Percentiles rank a stretch among this genome's conserved stretches.
phyloP scores from a whole-genome alignment of 2,888 invertebrate species.

The Exephanes ischioxanthus region DNA sequence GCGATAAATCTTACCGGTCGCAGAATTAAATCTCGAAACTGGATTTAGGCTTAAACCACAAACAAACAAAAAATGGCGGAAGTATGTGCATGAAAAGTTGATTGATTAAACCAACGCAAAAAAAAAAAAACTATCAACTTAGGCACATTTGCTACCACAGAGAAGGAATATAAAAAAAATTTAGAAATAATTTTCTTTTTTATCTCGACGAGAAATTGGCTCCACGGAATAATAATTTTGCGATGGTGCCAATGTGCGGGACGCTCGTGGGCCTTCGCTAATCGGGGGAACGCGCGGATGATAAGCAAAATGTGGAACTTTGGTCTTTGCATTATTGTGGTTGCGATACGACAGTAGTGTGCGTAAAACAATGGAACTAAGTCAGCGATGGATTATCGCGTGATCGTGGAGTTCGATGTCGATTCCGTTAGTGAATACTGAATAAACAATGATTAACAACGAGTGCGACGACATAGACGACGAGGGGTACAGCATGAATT shows the following conservation, averaged over 20 bases:
- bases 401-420: not conserved
- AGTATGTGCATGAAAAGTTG: not conserved
- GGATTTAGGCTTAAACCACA: too few relatives aligned
- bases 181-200: not conserved
- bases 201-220: not conserved
- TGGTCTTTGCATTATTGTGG: not conserved
- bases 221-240: not conserved
- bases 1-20: too few relatives aligned
- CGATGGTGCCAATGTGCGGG: not conserved
- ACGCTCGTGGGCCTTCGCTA: not conserved
- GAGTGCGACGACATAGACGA: slow-evolving; percentile 47
- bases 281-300: not conserved
- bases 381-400: slow-evolving; percentile 1
- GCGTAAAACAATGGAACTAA: not conserved
- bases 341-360: not conserved
- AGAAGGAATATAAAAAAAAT: not conserved
- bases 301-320: slow-evolving; percentile 16
- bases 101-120: not conserved
- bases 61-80: too few relatives aligned
- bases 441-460: slow-evolving; percentile 47
- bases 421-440: not conserved
- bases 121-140: not conserved
- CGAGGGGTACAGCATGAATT: slow-evolving; percentile 46
- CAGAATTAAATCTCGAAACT: too few relatives aligned
- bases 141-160: not conserved